Percentiles rank a stretch among this genome's conserved stretches.
Evolutionary conservation across 2,113 vertebrate genomes (phyloP).

Genomic region (Mastomys coucha): DNA sequence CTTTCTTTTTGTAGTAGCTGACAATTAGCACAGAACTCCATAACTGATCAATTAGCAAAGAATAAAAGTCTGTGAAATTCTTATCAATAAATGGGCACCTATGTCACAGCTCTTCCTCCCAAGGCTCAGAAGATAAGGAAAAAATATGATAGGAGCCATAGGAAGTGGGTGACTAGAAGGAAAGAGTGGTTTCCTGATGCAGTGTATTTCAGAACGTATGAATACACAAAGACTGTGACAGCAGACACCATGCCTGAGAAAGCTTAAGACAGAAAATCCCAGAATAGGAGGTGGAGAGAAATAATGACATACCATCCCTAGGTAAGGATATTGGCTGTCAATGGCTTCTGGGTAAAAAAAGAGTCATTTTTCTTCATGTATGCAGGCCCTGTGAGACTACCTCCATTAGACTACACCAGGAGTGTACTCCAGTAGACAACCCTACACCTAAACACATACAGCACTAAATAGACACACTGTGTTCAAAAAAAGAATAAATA

Average conservation of each 20-base stretch:
- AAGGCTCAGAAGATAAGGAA: neutral
- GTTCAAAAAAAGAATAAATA: neutral
- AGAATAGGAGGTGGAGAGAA: neutral
- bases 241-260: neutral
- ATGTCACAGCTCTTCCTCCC: neutral
- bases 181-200: neutral
- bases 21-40: neutral
- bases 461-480: neutral
- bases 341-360: neutral
- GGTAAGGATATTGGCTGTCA: neutral
- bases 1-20: neutral
- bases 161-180: neutral
- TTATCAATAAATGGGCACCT: neutral
- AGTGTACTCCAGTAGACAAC: neutral
- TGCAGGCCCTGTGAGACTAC: neutral
- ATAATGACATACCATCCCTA: neutral
- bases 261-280: neutral
- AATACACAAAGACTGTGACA: neutral
- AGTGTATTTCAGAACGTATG: neutral
- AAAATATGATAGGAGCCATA: neutral
- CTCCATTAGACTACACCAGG: neutral
- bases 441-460: neutral
- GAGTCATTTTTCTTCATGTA: neutral
- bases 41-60: neutral
- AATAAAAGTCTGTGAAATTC: neutral